Percentiles rank a stretch among this genome's conserved stretches.
These are phyloP conservation scores for Teleogryllus occipitalis DNA, from an alignment of 1,140 invertebrate species.

Conservation along the genomic window DNA sequence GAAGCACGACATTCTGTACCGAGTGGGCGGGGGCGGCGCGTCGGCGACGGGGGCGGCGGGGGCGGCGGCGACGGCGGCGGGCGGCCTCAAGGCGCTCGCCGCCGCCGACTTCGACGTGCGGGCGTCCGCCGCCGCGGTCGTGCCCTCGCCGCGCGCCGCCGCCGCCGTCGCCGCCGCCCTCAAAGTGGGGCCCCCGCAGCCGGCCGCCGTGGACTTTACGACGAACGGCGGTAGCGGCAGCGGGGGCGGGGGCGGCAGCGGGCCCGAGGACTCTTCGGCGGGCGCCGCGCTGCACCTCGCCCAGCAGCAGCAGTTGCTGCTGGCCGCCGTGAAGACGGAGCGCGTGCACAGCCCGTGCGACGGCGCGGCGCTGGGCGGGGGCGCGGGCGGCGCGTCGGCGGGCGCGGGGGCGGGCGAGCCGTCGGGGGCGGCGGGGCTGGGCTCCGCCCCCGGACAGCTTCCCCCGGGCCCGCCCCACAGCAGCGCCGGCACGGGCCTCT, in stretches of 20 bases:
- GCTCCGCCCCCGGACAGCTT: slow-evolving; percentile 31
- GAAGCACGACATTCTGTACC: slow-evolving; percentile 7
- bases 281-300: slow-evolving; percentile 8
- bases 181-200: slow-evolving; percentile 5
- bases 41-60: slow-evolving; percentile 12
- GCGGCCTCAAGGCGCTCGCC: not conserved
- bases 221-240: slow-evolving; percentile 52
- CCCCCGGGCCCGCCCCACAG: slow-evolving; percentile 7
- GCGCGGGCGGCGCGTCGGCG: slow-evolving; percentile 48
- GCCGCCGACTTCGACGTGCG: slow-evolving; percentile 22
- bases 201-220: slow-evolving; percentile 36
- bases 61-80: slow-evolving; percentile 9
- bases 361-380: slow-evolving; percentile 38
- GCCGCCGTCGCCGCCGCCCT: slow-evolving; percentile 22
- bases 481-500: slow-evolving; percentile 25
- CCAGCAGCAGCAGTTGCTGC: slow-evolving; percentile 6
- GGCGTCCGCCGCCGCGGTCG: slow-evolving; percentile 26
- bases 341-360: slow-evolving; percentile 26
- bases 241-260: slow-evolving; percentile 36
- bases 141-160: slow-evolving; percentile 17
- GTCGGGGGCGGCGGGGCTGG: slow-evolving; percentile 51
- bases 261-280: slow-evolving; percentile 13
- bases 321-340: slow-evolving; percentile 28
- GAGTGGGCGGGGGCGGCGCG: slow-evolving; percentile 6
- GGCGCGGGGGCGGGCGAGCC: slow-evolving; percentile 40